A percentile compares a stretch with the other conserved stretches of the same genome.
Evolutionary conservation across 2,888 invertebrate genomes (phyloP).

Genomic region (Gibbula magus): DNA sequence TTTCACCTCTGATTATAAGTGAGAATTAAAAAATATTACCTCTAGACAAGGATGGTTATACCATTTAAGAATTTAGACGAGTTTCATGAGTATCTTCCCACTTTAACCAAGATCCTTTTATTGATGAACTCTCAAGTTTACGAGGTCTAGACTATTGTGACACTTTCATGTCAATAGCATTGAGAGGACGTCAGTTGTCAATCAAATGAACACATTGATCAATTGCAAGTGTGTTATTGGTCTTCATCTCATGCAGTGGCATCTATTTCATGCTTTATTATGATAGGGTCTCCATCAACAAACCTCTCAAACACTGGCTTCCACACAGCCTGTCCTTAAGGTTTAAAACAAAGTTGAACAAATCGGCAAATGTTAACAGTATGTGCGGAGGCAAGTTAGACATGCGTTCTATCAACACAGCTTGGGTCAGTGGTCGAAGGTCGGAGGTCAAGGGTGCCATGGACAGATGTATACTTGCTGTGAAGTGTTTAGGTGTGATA

Average conservation of each 20-base stretch:
- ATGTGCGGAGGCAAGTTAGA: background rate
- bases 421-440: background rate
- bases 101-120: too few relatives aligned
- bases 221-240: background rate
- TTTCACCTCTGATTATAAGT: too few relatives aligned
- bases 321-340: background rate
- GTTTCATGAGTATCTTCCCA: too few relatives aligned
- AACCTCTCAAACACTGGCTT: background rate
- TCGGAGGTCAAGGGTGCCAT: background rate
- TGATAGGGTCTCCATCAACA: background rate
- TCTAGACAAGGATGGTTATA: too few relatives aligned
- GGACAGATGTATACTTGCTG: too few relatives aligned
- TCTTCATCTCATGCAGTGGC: background rate
- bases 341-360: background rate
- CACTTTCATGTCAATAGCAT: too few relatives aligned
- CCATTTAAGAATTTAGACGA: too few relatives aligned
- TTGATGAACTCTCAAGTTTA: too few relatives aligned
- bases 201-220: background rate
- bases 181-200: background rate
- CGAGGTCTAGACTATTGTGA: too few relatives aligned
- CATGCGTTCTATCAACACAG: background rate
- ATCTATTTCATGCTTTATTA: background rate
- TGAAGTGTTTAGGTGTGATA: too few relatives aligned
- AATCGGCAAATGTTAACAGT: slow-evolving; percentile 1
- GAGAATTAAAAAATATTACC: too few relatives aligned